Base-by-base conservation (phyloP, 2,113 vertebrate species). In the Gulo gulo region DNA sequence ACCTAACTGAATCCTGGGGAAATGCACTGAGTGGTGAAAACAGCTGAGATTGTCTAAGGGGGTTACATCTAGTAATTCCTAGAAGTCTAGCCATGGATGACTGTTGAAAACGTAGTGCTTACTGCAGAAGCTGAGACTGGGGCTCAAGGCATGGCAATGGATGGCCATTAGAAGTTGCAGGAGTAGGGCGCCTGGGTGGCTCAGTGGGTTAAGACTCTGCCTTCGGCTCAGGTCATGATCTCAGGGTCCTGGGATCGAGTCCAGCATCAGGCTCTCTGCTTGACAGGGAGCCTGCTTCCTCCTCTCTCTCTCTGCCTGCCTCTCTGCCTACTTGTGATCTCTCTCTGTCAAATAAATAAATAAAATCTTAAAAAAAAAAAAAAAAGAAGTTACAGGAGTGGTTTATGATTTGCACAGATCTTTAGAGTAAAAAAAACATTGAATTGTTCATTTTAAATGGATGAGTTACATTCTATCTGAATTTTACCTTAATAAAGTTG, bases 401-500 rank as follows among this genome's bases (percentile, higher is more conserved):
- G 15, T 16, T 78, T 69, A 79, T 71, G 42, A 47, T n/a, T 67
- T 67, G 21, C 50, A 36, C 34, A 93, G 61, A 45, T 92, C 55
- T 87, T 15, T 71, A 69, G 39, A 63, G 45, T 78, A 82, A 93
- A 65, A 93, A 71, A 45, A 65, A 9, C 21, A 90, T 31, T 93
- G n/a, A 95, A 80, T 91, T 52, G 31, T 13, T 94, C 55, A 86
- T 42, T 91, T 96, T 88, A 94, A 52, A 42, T 95, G 24, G 52
- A 71, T 87, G 50, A 83, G 86, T 61, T 88, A 2, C 10, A 61
- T 84, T 20, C 29, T 57, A 69, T 95, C 7, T 91, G 74, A 87
- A 45, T 80, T 59, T 71, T 87, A 45, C 86, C 86, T 96, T 82
- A 97, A 85, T 84, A 52, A 96, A 94, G 45, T 69, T 94, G 11